phyloP scores from a whole-genome alignment of 2,888 invertebrate genomes.

The Rapana venosa region DNA sequence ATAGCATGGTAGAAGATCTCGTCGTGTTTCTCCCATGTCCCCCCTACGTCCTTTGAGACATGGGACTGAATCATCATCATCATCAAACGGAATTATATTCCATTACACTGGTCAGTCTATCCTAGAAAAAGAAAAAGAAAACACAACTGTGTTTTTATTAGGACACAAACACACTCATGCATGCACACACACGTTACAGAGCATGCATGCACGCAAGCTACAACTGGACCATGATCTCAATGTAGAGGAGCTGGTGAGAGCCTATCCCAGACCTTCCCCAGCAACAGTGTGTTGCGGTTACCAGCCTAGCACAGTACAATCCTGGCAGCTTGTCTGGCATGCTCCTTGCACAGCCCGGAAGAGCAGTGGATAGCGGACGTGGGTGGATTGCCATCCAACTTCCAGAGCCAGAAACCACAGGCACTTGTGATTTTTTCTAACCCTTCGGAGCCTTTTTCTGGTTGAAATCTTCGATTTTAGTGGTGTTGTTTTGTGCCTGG shows the following conservation, averaged over 20 bases:
- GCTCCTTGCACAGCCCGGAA: neutral
- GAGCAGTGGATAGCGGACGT: neutral
- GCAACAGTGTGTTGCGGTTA: neutral
- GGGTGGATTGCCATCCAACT: neutral
- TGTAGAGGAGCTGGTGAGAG: neutral
- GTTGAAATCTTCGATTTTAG: neutral
- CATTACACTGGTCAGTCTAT: neutral
- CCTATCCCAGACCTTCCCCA: neutral
- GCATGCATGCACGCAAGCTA: neutral
- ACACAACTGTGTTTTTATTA: neutral
- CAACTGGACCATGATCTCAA: neutral
- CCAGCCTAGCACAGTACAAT: neutral
- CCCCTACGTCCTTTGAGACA: too few relatives aligned
- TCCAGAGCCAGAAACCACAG: constrained; percentile 1
- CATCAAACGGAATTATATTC: neutral
- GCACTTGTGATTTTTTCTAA: neutral
- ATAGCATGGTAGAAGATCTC: too few relatives aligned
- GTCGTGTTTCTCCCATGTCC: too few relatives aligned
- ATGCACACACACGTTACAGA: neutral
- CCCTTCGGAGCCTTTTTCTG: neutral
- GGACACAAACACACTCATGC: neutral
- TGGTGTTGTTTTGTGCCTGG: neutral
- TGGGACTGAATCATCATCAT: too few relatives aligned
- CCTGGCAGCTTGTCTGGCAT: neutral
- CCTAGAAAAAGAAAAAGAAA: neutral